Evolutionary conservation across 2,888 invertebrate genomes (phyloP), one percentile per base, ranked within the genome.

Genomic region (Himalopsyche tibetana): DNA sequence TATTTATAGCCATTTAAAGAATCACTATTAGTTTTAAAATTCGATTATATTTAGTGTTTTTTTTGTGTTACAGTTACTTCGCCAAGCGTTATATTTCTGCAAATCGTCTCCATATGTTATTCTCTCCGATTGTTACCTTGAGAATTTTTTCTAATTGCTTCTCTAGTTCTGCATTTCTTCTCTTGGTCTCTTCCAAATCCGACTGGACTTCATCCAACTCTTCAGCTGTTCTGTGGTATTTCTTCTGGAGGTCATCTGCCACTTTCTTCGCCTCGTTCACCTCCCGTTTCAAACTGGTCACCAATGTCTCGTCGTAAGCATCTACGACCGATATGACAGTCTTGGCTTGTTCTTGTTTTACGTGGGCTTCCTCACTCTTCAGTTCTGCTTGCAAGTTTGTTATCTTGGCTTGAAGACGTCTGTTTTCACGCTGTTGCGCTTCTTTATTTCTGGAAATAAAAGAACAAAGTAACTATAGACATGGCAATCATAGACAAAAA

Each of bases 381-480:
- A 97, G 90, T 90, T 97, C 97, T 15, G 96, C 96, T 92, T 97
- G 97, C 89, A 97, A 92, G 90, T 97, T 97, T 42, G 95, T 94
- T 90, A 97, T 95, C 91, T 95, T 95, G 82, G 96, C 95, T 91
- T 95, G 93, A 82, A 98, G 94, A 89, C 97, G 95, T 91, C 97
- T 97, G 90, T 97, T 98, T 92, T 98, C 98, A 90, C 97, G 93
- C 89, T 96, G 96, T 90, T 97, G 94, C 0, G 96, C 96, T 91
- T 97, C 97, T 90, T 97, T 97, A 90, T 97, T 97, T 90, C 96
- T 94, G 89, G 84, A 89, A 89, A 11, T 40, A 69, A n/a, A 83
- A 42, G 15, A 38, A 74, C 5, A 9, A 69, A 36, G 38, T 17
- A n/a, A 36, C 11, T 74, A 38, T 74, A 38, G 3, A 19, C 3